phyloP scores from a whole-genome alignment of 2,888 invertebrate species.

The Teleiodes luculella region DNA sequence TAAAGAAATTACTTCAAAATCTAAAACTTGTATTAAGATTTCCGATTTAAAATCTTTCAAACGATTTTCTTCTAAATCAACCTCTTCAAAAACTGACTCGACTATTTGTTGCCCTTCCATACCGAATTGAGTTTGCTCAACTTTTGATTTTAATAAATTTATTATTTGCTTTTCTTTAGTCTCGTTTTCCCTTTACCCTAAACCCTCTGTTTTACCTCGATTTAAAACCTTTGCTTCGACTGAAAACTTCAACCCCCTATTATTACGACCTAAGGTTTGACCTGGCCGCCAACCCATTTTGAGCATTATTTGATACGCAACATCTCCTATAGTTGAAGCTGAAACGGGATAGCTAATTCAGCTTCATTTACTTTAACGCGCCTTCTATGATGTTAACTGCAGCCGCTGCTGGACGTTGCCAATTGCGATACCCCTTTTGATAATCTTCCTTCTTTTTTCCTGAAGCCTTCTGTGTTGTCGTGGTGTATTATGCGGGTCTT shows the following conservation, averaged over 20 bases:
- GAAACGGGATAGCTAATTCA: not conserved
- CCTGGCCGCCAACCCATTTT: slow-evolving; percentile 2
- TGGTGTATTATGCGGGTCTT: not conserved
- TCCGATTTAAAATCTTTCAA: not conserved
- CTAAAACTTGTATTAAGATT: not conserved
- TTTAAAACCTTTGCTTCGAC: not conserved
- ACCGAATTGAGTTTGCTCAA: not conserved
- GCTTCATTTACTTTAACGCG: not conserved
- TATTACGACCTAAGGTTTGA: not conserved
- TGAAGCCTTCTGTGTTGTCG: not conserved
- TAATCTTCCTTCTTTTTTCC: not conserved
- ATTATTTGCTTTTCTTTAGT: not conserved
- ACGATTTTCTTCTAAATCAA: not conserved
- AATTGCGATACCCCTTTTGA: not conserved
- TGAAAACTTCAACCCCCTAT: not conserved
- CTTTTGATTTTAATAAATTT: not conserved
- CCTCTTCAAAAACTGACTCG: slow-evolving; percentile 5
- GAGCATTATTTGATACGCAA: not conserved
- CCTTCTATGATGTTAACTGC: not conserved
- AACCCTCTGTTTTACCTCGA: not conserved
- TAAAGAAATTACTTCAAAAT: not conserved
- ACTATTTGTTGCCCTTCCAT: not conserved
- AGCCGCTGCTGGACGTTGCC: not conserved
- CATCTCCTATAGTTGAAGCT: not conserved
- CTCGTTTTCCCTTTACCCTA: not conserved